Conservation (phyloP, 2,888 invertebrate genomes). For the Apamea monoglypha region DNA sequence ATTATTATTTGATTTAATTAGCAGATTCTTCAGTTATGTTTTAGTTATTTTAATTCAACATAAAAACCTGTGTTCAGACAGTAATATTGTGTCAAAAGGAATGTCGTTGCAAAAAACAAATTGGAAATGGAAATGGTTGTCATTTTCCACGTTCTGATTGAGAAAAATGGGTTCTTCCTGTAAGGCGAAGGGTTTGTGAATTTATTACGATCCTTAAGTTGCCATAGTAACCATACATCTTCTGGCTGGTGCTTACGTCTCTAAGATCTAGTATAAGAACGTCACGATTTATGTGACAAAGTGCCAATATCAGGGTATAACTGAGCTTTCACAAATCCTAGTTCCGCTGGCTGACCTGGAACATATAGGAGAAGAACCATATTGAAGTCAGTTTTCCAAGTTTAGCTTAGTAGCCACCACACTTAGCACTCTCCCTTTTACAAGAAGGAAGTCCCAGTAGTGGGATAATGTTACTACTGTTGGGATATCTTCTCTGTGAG, state of each 20-base stretch:
- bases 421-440: not conserved
- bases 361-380: not conserved
- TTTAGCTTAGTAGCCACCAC: not conserved
- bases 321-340: not conserved
- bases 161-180: constrained; percentile 42
- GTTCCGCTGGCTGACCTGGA: not conserved
- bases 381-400: not conserved
- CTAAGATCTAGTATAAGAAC: constrained; percentile 26
- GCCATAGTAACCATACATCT: constrained; percentile 51
- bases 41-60: not conserved
- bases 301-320: constrained; percentile 12
- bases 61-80: not conserved
- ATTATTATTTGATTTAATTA: constrained; percentile 4
- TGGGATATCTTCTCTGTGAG: too few species aligned
- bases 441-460: not conserved
- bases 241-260: constrained; percentile 32
- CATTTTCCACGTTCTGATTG: constrained; percentile 44
- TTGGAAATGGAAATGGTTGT: constrained; percentile 44
- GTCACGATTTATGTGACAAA: constrained; percentile 40
- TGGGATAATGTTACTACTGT: not conserved
- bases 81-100: not conserved
- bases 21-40: not conserved
- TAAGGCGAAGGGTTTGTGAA: constrained; percentile 54
- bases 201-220: constrained; percentile 55
- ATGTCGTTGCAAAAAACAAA: constrained; percentile 32